Evolutionary conservation across 2,888 invertebrate species (phyloP).

Genomic region (Silvanus unidentatus): DNA sequence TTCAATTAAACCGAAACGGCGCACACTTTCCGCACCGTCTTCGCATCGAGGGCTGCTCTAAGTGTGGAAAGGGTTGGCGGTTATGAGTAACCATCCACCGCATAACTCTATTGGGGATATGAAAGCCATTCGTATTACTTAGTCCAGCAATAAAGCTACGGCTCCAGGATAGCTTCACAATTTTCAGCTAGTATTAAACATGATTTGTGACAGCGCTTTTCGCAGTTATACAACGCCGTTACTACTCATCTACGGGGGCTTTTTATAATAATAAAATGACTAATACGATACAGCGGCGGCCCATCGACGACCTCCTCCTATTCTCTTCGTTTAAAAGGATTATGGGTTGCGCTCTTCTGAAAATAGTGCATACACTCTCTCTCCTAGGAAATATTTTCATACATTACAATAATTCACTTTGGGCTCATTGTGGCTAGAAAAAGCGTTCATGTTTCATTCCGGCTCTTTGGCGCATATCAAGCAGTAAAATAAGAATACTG

Average conservation of each 20-base stretch:
- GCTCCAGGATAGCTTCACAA: constrained; percentile 44
- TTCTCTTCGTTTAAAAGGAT: constrained; percentile 2
- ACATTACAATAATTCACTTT: too few species aligned
- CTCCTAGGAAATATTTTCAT: too few species aligned
- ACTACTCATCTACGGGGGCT: constrained; percentile 29
- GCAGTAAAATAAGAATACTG: too few species aligned
- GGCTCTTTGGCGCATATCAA: too few species aligned
- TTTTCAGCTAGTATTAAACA: constrained; percentile 46
- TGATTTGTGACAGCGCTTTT: constrained; percentile 43
- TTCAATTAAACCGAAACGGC: too few species aligned
- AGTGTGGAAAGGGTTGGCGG: too few species aligned
- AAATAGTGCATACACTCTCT: too few species aligned
- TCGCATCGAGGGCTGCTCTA: too few species aligned
- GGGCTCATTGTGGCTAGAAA: too few species aligned
- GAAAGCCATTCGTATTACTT: constrained; percentile 52
- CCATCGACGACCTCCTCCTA: too few species aligned
- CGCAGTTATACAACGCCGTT: constrained; percentile 35
- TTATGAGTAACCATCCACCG: constrained; percentile 5
- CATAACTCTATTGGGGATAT: constrained; percentile 39
- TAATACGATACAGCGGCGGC: neutral
- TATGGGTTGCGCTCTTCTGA: neutral
- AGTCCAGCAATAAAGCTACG: constrained; percentile 50
- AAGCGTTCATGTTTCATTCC: too few species aligned
- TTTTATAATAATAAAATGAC: neutral
- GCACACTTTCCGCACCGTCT: too few species aligned